phyloP scores from a whole-genome alignment of 2,888 invertebrate species.

The Pteria penguin region DNA sequence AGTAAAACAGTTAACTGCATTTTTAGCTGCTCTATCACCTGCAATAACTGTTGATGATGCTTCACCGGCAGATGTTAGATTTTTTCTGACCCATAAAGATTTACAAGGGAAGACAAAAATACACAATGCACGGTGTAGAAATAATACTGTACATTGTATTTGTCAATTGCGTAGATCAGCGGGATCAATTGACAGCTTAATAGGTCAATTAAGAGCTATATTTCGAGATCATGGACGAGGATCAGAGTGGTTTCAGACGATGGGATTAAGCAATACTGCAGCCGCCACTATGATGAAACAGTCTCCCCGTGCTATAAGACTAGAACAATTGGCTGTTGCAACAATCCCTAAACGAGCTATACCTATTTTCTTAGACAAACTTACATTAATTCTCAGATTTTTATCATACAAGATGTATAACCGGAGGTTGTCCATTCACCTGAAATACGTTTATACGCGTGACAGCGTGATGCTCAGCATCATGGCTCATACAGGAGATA shows the following conservation, averaged over 20 bases:
- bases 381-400: not conserved
- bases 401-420: conserved; percentile 1
- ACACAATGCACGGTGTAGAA: not conserved
- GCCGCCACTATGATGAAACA: not conserved
- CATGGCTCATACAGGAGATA: not conserved
- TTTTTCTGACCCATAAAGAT: conserved; percentile 6
- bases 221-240: conserved; percentile 1
- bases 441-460: not conserved
- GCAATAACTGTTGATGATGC: not conserved
- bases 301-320: not conserved
- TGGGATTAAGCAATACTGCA: conserved; percentile 9
- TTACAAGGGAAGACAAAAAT: not conserved
- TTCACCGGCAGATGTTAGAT: not conserved
- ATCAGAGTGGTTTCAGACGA: not conserved
- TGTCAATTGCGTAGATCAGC: not conserved
- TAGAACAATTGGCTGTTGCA: not conserved
- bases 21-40: not conserved
- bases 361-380: not conserved
- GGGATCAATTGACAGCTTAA: conserved; percentile 5
- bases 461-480: not conserved
- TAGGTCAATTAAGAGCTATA: conserved; percentile 1
- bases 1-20: not conserved
- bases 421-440: not conserved
- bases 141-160: not conserved
- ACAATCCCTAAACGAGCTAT: not conserved